Evolutionary conservation across 2,888 invertebrate species (phyloP), one percentile per base, ranked within the genome.

Genomic region (Hemicrepidius hirtus): DNA sequence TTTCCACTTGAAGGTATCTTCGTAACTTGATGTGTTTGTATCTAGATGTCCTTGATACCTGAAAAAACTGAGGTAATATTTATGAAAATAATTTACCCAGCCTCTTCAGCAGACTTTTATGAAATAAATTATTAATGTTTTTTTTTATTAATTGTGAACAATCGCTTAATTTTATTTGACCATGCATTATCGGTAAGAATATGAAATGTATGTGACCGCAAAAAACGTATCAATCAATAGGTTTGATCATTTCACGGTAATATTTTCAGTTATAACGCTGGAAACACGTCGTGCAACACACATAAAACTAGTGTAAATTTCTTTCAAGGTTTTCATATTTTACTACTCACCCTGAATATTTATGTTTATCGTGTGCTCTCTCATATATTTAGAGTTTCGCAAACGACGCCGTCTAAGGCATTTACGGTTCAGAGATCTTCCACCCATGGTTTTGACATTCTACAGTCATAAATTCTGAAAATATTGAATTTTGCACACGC

Each of bases 301-400:
- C 82, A 81, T 83, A 82, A 83, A 82, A 80, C 71, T 80, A 78
- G 78, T 79, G 78, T 78, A 78, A 79, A 79, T 79, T 78, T 81
- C 75, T 79, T 78, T 76, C 80, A 81, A 81, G 81, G 81, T 81
- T 83, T 82, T 79, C 80, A 80, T 82, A 81, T 83, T 83, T 83
- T 81, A 82, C 78, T 80, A 76, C 80, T 76, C 73, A 70, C 74
- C 72, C 77, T 82, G 80, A 81, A 81, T 82, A 82, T 82, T 82
- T 80, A 80, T 79, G 78, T 78, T 77, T 78, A 80, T 77, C 75
- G 76, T 71, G 66, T 49, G 71, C 44, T 69, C 73, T 75, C 72
- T 69, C 68, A 60, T 70, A 71, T 65, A 70, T 55, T 55, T 55
- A 35, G 72, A 66, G 74, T 67, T 64, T 74, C 50, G 71, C 50